Percentiles rank a stretch among this genome's conserved stretches.
Evolutionary conservation across 2,113 vertebrate species (phyloP).

Genomic region (Halichoeres trimaculatus): DNA sequence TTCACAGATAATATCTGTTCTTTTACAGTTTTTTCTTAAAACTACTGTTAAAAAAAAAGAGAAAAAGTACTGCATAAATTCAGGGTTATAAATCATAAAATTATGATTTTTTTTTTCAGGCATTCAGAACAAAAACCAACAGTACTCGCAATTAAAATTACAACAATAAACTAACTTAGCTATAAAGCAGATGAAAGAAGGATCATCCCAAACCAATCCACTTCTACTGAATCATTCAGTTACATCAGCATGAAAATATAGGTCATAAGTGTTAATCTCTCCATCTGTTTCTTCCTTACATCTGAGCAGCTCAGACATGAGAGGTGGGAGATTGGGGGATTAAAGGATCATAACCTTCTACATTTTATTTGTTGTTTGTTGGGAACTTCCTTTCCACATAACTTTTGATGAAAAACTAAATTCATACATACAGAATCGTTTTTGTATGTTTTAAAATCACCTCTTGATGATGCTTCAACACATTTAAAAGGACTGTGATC

Average conservation of each 20-base stretch:
- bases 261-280: slow-evolving; percentile 66
- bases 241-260: slow-evolving; percentile 44
- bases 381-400: neutral
- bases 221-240: neutral
- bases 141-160: neutral
- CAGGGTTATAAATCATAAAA: too few relatives aligned
- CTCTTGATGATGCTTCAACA: too few relatives aligned
- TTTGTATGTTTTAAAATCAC: neutral
- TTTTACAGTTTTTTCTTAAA: too few relatives aligned
- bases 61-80: too few relatives aligned
- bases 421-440: neutral
- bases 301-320: slow-evolving; percentile 36
- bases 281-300: slow-evolving; percentile 50
- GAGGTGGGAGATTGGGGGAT: slow-evolving; percentile 46
- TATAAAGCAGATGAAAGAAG: neutral
- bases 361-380: slow-evolving; percentile 17
- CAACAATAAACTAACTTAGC: neutral
- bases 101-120: too few relatives aligned
- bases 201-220: neutral
- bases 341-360: slow-evolving; percentile 32
- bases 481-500: neutral
- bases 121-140: neutral
- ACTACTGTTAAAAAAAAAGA: too few relatives aligned
- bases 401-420: neutral
- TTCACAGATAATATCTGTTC: too few relatives aligned